These are phyloP conservation scores for Syrphus vitripennis DNA, from an alignment of 2,888 invertebrate species.

Conservation along the genomic window DNA sequence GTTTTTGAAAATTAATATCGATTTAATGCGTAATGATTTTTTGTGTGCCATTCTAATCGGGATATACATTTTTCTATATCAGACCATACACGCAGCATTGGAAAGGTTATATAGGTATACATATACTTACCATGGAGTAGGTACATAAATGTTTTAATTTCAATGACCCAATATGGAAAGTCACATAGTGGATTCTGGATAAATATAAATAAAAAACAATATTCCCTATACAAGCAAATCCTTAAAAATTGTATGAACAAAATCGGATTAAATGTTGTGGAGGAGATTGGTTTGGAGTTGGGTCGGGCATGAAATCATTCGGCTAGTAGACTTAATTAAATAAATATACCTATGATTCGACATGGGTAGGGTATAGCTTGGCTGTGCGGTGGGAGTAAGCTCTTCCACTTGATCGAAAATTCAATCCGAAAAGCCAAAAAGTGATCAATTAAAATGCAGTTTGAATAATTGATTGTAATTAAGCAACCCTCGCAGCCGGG, in stretches of 20 bases:
- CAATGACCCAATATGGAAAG: conserved; percentile 17
- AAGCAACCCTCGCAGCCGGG: conserved; percentile 73
- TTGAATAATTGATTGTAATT: conserved; percentile 81
- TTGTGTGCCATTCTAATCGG: background rate
- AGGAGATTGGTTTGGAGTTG: background rate
- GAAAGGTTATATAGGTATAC: background rate
- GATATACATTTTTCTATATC: background rate
- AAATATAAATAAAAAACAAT: conserved; percentile 5
- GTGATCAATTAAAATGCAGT: conserved; percentile 80
- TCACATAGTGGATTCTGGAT: background rate
- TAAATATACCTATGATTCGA: conserved; percentile 70
- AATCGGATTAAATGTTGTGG: conserved; percentile 53
- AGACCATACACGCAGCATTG: background rate
- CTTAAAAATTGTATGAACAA: conserved; percentile 67
- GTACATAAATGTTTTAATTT: background rate
- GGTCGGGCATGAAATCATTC: background rate
- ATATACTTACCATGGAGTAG: background rate
- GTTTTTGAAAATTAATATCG: conserved; percentile 58
- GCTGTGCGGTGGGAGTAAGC: conserved; percentile 18
- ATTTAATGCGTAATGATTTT: conserved; percentile 43
- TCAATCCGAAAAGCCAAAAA: conserved; percentile 77
- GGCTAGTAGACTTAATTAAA: conserved; percentile 56
- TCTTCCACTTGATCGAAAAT: conserved; percentile 72
- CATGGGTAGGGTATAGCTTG: background rate
- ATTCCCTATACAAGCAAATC: conserved; percentile 41